Base-by-base conservation (phyloP, 2,888 invertebrate species). In the Drosophila sordidula region DNA sequence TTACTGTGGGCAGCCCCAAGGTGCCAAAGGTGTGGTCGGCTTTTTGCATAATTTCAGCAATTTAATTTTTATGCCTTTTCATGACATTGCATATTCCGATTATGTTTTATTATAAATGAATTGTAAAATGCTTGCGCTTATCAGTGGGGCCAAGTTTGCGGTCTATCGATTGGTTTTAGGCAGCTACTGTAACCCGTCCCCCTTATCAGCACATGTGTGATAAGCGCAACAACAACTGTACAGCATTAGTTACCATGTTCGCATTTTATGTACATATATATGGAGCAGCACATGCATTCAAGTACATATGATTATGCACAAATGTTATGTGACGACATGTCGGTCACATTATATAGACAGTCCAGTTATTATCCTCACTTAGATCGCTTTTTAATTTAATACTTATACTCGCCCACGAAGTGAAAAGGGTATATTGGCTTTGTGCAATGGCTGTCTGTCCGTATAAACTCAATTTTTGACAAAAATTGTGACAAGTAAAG, bases 171-270 rank as follows among this genome's bases (percentile, higher is more conserved):
- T 75, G 47, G 26, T 16, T 52, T 73, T 74, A 56, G 50, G 39
- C 26, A 36, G 46, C 70, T 57, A 66, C 57, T 58, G 67, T 32
- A 56, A 36, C 76, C 58, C 76, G 55, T 51, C 49, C n/a, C 25
- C n/a, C 62, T 67, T 55, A 59, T 73, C 78, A 59, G 14, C 50
- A 58, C 77, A 82, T 57, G 70, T 50, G 45, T 66, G 84, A 80
- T 80, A 80, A 80, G 70, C 70, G 14, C 44, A 39, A 47, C 36
- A 46, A 59, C 62, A 73, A 54, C 45, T 55, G 32, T 50, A 26
- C 26, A 39, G 70, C 64, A 54, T 74, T 65, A 44, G 57, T 61
- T 46, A 58, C 26, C 39, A 14, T 44, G 54, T 41, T 61, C 18
- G 18, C 18, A 16, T 11, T 32, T 32, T 18, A 32, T 44, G n/a